phyloP scores from a whole-genome alignment of 2,113 vertebrate genomes.

The Reinhardtius hippoglossoides region DNA sequence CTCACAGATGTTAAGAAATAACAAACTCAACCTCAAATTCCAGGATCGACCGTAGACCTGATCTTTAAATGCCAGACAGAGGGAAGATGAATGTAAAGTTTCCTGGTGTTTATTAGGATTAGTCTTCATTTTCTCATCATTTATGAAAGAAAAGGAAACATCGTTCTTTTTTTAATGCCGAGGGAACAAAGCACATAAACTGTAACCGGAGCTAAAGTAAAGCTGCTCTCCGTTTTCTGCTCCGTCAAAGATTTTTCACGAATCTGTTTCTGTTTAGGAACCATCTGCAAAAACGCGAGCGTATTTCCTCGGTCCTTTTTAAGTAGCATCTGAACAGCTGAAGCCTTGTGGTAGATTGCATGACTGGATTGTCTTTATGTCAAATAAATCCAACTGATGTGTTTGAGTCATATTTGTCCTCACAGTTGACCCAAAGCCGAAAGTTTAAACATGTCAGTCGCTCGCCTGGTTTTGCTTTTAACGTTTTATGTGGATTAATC shows the following conservation, averaged over 20 bases:
- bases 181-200: background rate
- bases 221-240: constrained; percentile 30
- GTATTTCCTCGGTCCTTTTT: constrained; percentile 29
- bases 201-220: constrained; percentile 14
- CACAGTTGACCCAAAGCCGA: constrained; percentile 1
- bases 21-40: background rate
- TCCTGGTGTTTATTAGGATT: constrained; percentile 7
- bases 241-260: constrained; percentile 12
- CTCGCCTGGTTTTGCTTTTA: too few species aligned
- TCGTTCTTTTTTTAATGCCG: background rate
- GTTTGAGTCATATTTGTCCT: constrained; percentile 2
- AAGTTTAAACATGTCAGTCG: background rate
- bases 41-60: background rate
- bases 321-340: background rate
- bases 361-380: constrained; percentile 10
- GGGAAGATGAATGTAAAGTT: background rate
- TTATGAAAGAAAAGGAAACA: constrained; percentile 1
- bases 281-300: background rate
- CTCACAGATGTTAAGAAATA: background rate
- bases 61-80: background rate
- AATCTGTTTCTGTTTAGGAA: constrained; percentile 52
- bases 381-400: background rate
- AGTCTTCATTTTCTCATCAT: background rate
- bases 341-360: background rate
- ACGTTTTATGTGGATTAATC: constrained; percentile 28